Percentiles rank a stretch among this genome's conserved stretches.
phyloP scores from a whole-genome alignment of 2,888 invertebrate species.

The Pemphredon lugubris region DNA sequence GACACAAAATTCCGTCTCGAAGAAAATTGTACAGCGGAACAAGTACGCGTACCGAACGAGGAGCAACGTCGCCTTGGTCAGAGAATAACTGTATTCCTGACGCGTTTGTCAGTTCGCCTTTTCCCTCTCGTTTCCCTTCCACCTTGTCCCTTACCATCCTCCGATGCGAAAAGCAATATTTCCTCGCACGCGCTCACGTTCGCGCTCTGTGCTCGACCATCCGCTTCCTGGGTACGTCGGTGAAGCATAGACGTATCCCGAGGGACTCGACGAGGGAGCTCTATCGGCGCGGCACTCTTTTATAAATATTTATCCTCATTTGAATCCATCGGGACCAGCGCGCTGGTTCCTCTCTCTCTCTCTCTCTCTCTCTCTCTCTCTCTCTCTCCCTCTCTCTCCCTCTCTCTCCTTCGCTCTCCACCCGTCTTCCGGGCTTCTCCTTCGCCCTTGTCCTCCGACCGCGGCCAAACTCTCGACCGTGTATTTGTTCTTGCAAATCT shows the following conservation, averaged over 20 bases:
- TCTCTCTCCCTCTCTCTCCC: constrained; percentile 6
- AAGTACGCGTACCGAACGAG: too few relatives aligned
- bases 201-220: constrained; percentile 30
- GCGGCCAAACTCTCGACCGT: constrained; percentile 50
- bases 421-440: constrained; percentile 8
- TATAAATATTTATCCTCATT: constrained; percentile 80
- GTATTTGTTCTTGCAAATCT: constrained; percentile 78
- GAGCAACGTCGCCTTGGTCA: too few relatives aligned
- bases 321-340: constrained; percentile 71
- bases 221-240: constrained; percentile 15
- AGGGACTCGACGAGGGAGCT: constrained; percentile 46
- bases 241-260: constrained; percentile 15
- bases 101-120: background rate
- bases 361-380: constrained; percentile 4
- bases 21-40: too few relatives aligned
- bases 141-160: too few relatives aligned
- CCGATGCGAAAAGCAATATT: constrained; percentile 60
- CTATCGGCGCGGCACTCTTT: constrained; percentile 73
- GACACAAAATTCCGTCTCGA: too few relatives aligned
- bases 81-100: too few relatives aligned
- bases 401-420: constrained; percentile 16
- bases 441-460: constrained; percentile 19
- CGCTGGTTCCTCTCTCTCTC: constrained; percentile 9
- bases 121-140: too few relatives aligned
- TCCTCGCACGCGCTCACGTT: constrained; percentile 50